Evolutionary conservation across 2,797 vertebrate species (phyloP).

Genomic region (Syngnathus rostellatus): DNA sequence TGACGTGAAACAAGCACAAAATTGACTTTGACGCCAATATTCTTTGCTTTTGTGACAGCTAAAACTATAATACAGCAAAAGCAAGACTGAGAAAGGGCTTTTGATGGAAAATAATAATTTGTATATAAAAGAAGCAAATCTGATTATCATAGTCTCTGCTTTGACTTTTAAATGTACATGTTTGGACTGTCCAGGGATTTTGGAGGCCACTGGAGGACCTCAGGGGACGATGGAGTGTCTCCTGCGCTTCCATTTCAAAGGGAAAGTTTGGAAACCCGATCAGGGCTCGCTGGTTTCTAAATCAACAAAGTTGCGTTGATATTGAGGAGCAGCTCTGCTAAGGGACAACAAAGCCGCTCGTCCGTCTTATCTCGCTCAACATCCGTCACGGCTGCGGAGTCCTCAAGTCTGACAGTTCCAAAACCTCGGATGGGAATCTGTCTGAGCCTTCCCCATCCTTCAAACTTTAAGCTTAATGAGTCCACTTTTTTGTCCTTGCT

Average conservation of each 20-base stretch:
- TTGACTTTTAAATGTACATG: not conserved
- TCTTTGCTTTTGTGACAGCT: too few relatives aligned
- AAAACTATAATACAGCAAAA: too few relatives aligned
- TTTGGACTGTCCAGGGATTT: not conserved
- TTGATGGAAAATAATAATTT: too few relatives aligned
- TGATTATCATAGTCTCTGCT: not conserved
- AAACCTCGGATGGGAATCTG: not conserved
- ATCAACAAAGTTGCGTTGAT: constrained; percentile 1
- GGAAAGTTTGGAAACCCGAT: not conserved
- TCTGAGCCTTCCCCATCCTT: not conserved
- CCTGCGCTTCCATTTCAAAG: not conserved
- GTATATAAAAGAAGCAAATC: too few relatives aligned
- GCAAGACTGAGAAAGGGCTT: too few relatives aligned
- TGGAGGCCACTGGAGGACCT: not conserved
- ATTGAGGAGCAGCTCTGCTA: not conserved
- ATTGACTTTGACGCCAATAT: too few relatives aligned
- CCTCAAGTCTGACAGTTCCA: not conserved
- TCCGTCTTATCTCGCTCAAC: not conserved
- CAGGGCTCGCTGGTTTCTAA: not conserved
- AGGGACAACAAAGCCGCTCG: not conserved
- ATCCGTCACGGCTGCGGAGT: not conserved
- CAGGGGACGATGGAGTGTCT: not conserved
- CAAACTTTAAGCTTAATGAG: too few relatives aligned
- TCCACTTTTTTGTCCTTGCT: too few relatives aligned
- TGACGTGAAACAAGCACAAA: too few relatives aligned